Evolutionary conservation across 1,140 invertebrate species (phyloP).

Genomic region (Drosophila parabipectinata): DNA sequence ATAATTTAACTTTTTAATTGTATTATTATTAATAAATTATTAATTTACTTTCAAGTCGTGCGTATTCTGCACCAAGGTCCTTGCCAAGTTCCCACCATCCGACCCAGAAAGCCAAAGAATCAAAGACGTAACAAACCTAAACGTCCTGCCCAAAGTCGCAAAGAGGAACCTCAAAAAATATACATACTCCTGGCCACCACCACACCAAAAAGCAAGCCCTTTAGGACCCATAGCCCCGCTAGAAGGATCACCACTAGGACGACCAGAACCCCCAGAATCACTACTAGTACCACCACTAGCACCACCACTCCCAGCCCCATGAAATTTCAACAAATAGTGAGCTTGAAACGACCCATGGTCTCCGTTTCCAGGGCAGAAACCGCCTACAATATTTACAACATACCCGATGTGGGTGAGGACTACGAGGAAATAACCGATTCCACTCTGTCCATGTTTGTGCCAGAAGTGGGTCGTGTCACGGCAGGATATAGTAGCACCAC

Average conservation of each 20-base stretch:
- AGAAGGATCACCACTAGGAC: slow-evolving; percentile 5
- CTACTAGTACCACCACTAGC: not conserved
- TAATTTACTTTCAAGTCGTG: not conserved
- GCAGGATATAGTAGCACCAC: slow-evolving; percentile 31
- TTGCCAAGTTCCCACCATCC: not conserved
- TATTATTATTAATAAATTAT: no score
- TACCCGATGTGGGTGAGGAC: slow-evolving; percentile 58
- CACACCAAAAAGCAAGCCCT: not conserved
- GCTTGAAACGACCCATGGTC: slow-evolving; percentile 32
- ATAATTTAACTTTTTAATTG: not conserved
- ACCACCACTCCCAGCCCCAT: slow-evolving; percentile 33
- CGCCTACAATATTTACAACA: slow-evolving; percentile 65
- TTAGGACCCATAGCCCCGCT: no score
- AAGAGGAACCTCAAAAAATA: not conserved
- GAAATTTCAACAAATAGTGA: slow-evolving; percentile 29
- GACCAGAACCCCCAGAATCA: not conserved
- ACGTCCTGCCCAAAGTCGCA: not conserved
- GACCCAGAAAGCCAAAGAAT: not conserved
- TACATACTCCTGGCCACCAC: not conserved
- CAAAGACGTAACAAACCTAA: not conserved
- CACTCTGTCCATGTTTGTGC: slow-evolving; percentile 54
- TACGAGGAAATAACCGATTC: slow-evolving; percentile 59
- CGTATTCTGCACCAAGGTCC: not conserved
- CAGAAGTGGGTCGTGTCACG: slow-evolving; percentile 56
- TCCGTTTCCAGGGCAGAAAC: slow-evolving; percentile 48